Evolutionary conservation across 2,113 vertebrate genomes (phyloP), one percentile per base, ranked within the genome.

Genomic region (Furnarius figulus): DNA sequence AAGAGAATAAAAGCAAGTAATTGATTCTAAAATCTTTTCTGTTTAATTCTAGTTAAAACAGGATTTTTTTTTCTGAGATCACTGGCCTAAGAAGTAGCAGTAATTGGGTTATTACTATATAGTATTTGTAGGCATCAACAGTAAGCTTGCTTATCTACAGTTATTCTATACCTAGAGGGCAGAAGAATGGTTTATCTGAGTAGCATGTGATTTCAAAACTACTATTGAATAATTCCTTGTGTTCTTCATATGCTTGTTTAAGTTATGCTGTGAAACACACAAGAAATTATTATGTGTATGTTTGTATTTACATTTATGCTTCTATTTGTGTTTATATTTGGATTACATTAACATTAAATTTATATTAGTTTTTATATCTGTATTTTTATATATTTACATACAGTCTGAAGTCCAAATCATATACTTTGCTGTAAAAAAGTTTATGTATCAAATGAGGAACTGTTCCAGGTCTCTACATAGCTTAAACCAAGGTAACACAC

Each of bases 1-100:
- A 94, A 85, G 61, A n/a, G 95, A 96, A 90, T 23, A 35, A 93
- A 97, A 80, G 20, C 59, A 94, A 91, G 39, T 81, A 84, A 95
- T 79, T 89, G 33, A 86, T 95, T 89, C 80, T 94, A 79, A 89
- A 93, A 90, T 61, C 6, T 89, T 87, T 96, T 89, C 21, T 84
- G 8, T 71, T 96, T 91, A 89, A 79, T 81, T 93, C 65, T 76
- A 46, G 27, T 59, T 92, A 72, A 96, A 96, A 86, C 16, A 63
- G 85, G n/a, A 12, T 62, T 66, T 90, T 65, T 90, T 65, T 79
- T 30, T 23, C n/a, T 50, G 46, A 83, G 13, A 9, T 90, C 20
- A 78, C 39, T 79, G 33, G 39, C 63, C 35, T 79, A 76, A 90
- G 53, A 95, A 87, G 52, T 61, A 86, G 37, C 46, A 82, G 40